phyloP scores from a whole-genome alignment of 2,113 vertebrate species.

The Ptilonorhynchus violaceus region DNA sequence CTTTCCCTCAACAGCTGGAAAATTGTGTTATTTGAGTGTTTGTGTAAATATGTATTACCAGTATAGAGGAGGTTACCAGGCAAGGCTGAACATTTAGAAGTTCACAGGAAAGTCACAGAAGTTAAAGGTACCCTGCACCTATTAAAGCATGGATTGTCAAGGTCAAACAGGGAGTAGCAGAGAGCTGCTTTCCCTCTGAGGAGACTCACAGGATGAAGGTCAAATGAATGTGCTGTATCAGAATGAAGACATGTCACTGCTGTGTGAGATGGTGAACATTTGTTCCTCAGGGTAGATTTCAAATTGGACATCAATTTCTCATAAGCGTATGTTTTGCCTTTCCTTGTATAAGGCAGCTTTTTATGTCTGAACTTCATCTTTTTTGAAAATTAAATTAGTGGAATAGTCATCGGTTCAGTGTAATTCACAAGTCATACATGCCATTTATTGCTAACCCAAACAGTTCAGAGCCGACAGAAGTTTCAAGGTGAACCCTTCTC shows the following conservation, averaged over 20 bases:
- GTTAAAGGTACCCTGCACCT: not conserved
- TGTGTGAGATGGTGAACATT: not conserved
- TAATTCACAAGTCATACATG: not conserved
- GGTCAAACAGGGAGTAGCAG: conserved; percentile 51
- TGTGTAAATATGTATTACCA: not conserved
- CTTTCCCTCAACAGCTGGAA: not conserved
- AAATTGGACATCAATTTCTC: not conserved
- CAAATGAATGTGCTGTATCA: not conserved
- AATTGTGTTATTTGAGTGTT: not conserved
- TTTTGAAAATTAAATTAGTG: not conserved
- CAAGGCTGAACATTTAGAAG: not conserved
- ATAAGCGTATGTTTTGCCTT: not conserved
- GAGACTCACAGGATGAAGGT: conserved; percentile 36
- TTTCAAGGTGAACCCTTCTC: not conserved
- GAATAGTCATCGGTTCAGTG: not conserved
- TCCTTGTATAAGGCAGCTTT: not conserved
- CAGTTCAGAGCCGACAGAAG: not conserved
- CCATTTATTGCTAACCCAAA: not conserved
- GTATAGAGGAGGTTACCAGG: not conserved
- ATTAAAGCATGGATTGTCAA: conserved; percentile 30
- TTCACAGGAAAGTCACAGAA: not conserved
- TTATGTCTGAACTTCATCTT: not conserved
- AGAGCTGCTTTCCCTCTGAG: not conserved
- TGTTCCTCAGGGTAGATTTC: not conserved
- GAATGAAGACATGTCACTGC: not conserved